Evolutionary conservation across 2,888 invertebrate genomes (phyloP).

Genomic region (Drosophila mimica): DNA sequence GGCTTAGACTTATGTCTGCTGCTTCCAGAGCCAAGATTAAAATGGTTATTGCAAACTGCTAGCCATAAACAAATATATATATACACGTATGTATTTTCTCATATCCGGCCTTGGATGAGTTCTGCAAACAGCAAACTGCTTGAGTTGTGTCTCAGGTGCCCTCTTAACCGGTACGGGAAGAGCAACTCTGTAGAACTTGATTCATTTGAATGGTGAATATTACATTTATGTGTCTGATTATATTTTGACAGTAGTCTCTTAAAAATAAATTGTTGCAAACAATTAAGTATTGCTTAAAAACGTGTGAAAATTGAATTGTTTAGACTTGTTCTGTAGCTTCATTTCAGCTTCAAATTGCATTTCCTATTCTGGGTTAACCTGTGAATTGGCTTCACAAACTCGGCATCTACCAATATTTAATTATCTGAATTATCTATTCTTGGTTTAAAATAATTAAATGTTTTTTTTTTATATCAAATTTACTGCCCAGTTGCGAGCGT

Average conservation of each 20-base stretch:
- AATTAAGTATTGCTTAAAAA: constrained; percentile 18
- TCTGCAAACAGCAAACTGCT: constrained; percentile 15
- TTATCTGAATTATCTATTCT: not conserved
- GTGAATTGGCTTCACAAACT: not conserved
- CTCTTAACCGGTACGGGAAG: constrained; percentile 2
- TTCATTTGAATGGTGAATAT: constrained; percentile 34
- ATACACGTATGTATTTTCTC: constrained; percentile 23
- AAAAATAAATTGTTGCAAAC: constrained; percentile 6
- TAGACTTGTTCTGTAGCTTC: not conserved
- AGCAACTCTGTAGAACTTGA: constrained; percentile 7
- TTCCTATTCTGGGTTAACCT: not conserved
- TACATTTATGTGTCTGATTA: constrained; percentile 11
- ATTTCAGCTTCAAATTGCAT: not conserved
- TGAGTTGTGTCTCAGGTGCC: constrained; percentile 24
- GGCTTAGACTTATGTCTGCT: not conserved
- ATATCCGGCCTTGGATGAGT: constrained; percentile 48
- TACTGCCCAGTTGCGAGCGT: not conserved
- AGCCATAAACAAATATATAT: constrained; percentile 28
- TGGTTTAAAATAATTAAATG: not conserved
- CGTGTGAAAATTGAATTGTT: not conserved
- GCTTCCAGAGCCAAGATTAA: constrained; percentile 21
- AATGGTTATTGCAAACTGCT: constrained; percentile 28
- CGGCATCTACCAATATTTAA: not conserved
- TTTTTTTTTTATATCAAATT: not conserved
- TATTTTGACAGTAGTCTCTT: constrained; percentile 17